Conservation (phyloP, 2,797 vertebrate genomes). For the Diceros bicornis region DNA sequence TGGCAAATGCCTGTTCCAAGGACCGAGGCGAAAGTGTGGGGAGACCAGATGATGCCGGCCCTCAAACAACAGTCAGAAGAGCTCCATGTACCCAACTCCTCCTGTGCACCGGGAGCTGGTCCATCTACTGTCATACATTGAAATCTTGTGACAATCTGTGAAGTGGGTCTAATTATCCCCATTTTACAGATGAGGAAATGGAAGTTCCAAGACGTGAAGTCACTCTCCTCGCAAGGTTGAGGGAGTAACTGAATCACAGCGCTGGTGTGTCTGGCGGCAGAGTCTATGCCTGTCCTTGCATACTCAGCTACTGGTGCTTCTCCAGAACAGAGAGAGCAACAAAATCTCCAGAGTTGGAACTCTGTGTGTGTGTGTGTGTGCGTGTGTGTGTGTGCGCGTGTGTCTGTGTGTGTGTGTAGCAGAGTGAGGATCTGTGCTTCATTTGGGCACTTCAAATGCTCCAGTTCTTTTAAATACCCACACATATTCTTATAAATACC, state of each 20-base stretch:
- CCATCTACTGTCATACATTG: not conserved
- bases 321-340: not conserved
- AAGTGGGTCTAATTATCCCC: not conserved
- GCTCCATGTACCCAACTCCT: not conserved
- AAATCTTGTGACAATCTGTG: not conserved
- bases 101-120: not conserved
- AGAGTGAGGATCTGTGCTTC: not conserved
- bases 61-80: not conserved
- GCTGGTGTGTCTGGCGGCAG: not conserved
- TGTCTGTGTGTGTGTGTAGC: not conserved
- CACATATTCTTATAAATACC: not conserved
- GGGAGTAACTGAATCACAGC: not conserved
- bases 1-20: not conserved
- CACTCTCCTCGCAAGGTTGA: not conserved
- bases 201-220: not conserved
- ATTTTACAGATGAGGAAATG: not conserved
- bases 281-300: not conserved
- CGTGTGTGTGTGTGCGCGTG: too few species aligned
- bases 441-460: not conserved
- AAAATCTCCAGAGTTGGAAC: not conserved
- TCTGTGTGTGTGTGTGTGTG: not conserved
- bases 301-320: not conserved
- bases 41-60: not conserved
- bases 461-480: not conserved
- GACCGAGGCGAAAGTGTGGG: not conserved